Evolutionary conservation across 2,888 invertebrate species (phyloP), one percentile per base, ranked within the genome.

Genomic region (Sminthurides aquaticus): DNA sequence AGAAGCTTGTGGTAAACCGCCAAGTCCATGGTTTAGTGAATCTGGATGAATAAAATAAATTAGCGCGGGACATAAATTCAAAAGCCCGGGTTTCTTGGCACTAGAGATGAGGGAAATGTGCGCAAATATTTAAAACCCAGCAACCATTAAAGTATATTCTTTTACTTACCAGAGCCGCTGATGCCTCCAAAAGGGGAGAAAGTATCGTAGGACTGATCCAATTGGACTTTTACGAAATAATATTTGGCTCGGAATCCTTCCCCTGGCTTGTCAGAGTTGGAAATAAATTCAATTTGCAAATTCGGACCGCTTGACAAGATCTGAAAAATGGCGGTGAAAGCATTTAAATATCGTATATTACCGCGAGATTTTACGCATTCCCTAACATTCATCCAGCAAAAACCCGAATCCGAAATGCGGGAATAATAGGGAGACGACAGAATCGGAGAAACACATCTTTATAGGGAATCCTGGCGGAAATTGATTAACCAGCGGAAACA

Each of bases 231-330:
- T 25, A 67, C 61, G 61, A 77, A 78, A 29, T 75, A 68, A 67
- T 75, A 78, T 67, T 83, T 85, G 65, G 88, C 89, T 75, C 87
- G 87, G 78, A 90, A 90, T 1, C 89, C 89, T 75, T 87, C 87
- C 0, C 88, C 89, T 0, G 89, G 88, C 77, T 84, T 84, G 66
- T 86, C 86, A 0, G 90, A 90, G 79, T 90, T 89, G 64, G 90
- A 88, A 52, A 90, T 87, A 79, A 92, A 91, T 80, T 91, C 90
- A 73, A 92, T 83, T 76, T 87, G 85, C 65, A 92, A 82, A 75
- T 90, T 87, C 11, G 88, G 84, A 2, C 90, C 89, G n/a, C 89
- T 89, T 59, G 91, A 91, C 69, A 90, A 82, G 69, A 70, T 57
- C 72, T 72, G 28, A 29, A 62, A 57, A 22, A 34, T 59, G 29